Base-by-base conservation (phyloP, 1,140 invertebrate species). In the Ips nitidus region DNA sequence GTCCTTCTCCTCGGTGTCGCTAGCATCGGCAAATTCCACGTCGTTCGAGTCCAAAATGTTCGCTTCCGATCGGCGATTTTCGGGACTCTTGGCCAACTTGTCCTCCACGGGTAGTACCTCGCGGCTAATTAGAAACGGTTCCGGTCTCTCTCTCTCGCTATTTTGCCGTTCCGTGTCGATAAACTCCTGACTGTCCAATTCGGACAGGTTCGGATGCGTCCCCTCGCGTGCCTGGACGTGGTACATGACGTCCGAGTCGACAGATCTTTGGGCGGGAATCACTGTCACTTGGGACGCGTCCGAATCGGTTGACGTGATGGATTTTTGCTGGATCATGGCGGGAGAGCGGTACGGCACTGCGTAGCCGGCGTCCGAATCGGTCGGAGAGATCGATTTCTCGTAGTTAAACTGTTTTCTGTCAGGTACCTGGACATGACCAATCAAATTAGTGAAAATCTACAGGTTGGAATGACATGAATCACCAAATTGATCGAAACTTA, bases 11-110 rank as follows among this genome's bases (percentile, higher is more conserved):
- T 85, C 83, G 65, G 82, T 81, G 66, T 83, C 84, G 55, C 82
- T 84, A 6, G 82, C 84, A 74, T 85, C 84, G 2, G 82, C 84
- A 77, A 82, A 86, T 71, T 86, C 80, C 5, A 83, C 80, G 66
- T 83, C 81, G 77, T 77, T 84, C 50, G 78, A 79, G 79, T 81
- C 84, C 73, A 80, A 80, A 50, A 82, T 76, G 63, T 77, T 79
- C 8, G 76, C 78, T 73, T 80, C 79, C 8, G 77, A 77, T 56
- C 75, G 74, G 52, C 71, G 74, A 43, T 70, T 62, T 39, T 74
- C 74, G 2, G 70, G 71, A 37, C 71, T 70, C 8, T 59, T 22
- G 4, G 52, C 63, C n/a, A 37, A n/a, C 56, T 68, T 72, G 6
- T 74, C 74, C 7, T 74, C 72, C 65, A 2, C 57, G 6, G 71